Evolutionary conservation across 2,888 invertebrate species (phyloP).

Genomic region (Sinhomidia bicolor): DNA sequence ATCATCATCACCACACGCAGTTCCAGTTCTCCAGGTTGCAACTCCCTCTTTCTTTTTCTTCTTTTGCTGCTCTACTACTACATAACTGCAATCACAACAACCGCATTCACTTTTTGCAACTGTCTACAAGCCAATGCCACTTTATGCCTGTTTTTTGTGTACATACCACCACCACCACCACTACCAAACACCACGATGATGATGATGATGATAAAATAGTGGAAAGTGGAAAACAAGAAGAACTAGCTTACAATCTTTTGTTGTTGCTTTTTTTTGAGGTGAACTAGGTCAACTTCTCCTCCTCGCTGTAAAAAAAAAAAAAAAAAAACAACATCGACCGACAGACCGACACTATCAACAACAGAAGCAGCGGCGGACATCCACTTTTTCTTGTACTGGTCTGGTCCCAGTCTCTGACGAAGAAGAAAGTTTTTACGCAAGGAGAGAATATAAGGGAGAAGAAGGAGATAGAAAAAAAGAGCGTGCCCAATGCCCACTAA

Average conservation of each 20-base stretch:
- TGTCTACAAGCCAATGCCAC: conserved; percentile 10
- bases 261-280: conserved; percentile 57
- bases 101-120: conserved; percentile 18
- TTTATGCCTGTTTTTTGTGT: not conserved
- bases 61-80: not conserved
- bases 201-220: conserved; percentile 44
- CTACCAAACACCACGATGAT: not conserved
- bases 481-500: conserved; percentile 70
- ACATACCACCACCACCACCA: no score
- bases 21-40: conserved; percentile 35
- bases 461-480: conserved; percentile 38
- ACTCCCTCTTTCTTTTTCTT: no score
- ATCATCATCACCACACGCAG: not conserved
- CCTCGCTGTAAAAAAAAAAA: not conserved
- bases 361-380: not conserved
- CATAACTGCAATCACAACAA: conserved; percentile 9
- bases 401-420: conserved; percentile 7
- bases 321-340: not conserved
- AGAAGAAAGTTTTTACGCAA: not conserved
- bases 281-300: conserved; percentile 73
- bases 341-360: conserved; percentile 4
- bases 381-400: conserved; percentile 53
- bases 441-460: not conserved
- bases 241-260: conserved; percentile 52
- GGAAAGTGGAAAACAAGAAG: conserved; percentile 69